Base-by-base conservation (phyloP, 2,797 vertebrate genomes). In the Leptodactylus fallax region DNA sequence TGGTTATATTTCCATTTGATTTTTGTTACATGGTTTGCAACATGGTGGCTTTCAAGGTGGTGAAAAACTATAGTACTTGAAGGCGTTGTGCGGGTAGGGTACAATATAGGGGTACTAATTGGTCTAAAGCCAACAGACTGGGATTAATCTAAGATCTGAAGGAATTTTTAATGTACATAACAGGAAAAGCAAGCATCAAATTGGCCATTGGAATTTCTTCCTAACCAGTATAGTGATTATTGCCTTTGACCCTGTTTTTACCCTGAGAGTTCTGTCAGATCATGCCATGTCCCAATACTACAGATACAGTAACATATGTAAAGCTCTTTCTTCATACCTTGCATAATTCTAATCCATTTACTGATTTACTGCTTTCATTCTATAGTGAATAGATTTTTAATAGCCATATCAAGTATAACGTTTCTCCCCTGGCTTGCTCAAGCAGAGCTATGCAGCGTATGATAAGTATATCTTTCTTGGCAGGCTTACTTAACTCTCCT, bases 381-480 rank as follows among this genome's bases (percentile, higher is more conserved):
- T 47, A 51, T 49, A 51, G 3, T 21, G 72, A 76, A 76, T 76
- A 51, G 47, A 49, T 51, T 45, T 49, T n/a, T 51, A 51, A 76
- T 76, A 51, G 47, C 45, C 72, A 13, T n/a, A 51, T 49, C 72
- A 49, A n/a, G 72, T 76, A 76, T 76, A 76, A 13, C 11, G 47
- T 49, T 76, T 76, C 47, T 49, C 21, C 17, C 3, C 45, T 76
- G 45, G 11, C 45, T 49, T 76, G 72, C 47, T 51, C 72, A 49
- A 76, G 4, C 10, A 19, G 17, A 10, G 45, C 71, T 72, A 76
- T 76, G 72, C 11, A n/a, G 72, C 12, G 19, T 76, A 51, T 51
- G 72, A 76, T 49, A 76, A 76, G 72, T 76, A n/a, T 81, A 76
- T 76, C 72, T 49, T 76, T 51, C 47, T 51, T 76, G 72, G 72